Conservation (phyloP, 2,797 vertebrate genomes). For the Valencia hispanica region DNA sequence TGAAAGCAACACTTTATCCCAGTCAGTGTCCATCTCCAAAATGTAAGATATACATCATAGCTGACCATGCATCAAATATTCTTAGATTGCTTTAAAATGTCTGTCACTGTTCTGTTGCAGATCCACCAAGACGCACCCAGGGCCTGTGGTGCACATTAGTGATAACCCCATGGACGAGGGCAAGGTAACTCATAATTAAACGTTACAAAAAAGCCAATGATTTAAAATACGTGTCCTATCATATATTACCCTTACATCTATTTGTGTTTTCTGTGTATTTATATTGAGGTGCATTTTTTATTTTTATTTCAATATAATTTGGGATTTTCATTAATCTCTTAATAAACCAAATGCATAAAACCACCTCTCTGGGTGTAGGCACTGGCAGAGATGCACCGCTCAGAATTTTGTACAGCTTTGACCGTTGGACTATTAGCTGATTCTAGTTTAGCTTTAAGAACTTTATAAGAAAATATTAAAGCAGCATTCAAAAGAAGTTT, state of each 20-base stretch:
- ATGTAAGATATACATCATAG: background rate
- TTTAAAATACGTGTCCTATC: background rate
- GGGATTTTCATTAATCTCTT: background rate
- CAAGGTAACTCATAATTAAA: constrained; percentile 84
- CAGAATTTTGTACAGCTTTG: too few species aligned
- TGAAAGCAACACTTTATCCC: constrained; percentile 13
- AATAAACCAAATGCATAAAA: background rate
- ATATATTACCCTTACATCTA: background rate
- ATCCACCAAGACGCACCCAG: constrained; percentile 97
- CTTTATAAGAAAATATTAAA: too few species aligned
- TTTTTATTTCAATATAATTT: too few species aligned
- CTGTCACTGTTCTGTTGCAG: constrained; percentile 68
- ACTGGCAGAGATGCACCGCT: too few species aligned
- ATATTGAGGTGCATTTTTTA: background rate
- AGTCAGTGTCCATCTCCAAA: background rate
- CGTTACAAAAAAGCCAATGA: background rate
- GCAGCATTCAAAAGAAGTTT: too few species aligned
- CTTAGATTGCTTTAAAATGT: constrained; percentile 4
- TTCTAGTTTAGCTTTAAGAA: too few species aligned
- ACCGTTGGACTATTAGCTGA: too few species aligned
- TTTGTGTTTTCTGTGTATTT: background rate
- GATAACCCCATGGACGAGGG: constrained; percentile 99
- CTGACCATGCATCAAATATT: constrained; percentile 2
- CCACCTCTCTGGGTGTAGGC: background rate
- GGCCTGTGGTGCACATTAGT: constrained; percentile 97